These are phyloP conservation scores for Acromyrmex heyeri DNA, from an alignment of 1,140 invertebrate species.

Conservation along the genomic window DNA sequence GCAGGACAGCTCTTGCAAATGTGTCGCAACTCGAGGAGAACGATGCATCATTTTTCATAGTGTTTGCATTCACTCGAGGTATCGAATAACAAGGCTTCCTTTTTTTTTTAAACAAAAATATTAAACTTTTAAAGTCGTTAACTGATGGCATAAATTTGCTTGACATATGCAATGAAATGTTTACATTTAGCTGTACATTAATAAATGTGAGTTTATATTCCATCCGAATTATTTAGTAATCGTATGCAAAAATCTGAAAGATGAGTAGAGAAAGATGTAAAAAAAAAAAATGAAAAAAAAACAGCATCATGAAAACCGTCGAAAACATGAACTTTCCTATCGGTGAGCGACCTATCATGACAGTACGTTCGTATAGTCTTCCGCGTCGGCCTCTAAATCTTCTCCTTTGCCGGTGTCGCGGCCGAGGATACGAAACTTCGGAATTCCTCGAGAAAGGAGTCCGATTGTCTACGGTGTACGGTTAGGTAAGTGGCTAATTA, in stretches of 20 bases:
- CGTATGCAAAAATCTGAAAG: not conserved
- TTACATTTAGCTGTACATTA: not conserved
- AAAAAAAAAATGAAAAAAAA: not conserved
- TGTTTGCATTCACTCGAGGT: not conserved
- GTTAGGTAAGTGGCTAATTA: conserved; percentile 85
- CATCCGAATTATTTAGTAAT: conserved; percentile 2
- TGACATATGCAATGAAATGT: not conserved
- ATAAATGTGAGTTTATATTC: conserved; percentile 15
- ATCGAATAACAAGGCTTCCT: not conserved
- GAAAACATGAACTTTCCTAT: conserved; percentile 43
- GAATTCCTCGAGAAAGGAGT: conserved; percentile 75
- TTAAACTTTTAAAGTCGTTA: conserved; percentile 6
- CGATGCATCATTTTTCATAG: conserved; percentile 21
- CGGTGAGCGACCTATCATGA: conserved; percentile 33
- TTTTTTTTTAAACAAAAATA: not conserved
- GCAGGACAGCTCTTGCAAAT: conserved; percentile 35
- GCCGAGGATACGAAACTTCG: conserved; percentile 72
- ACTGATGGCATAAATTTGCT: not conserved
- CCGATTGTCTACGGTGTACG: conserved; percentile 81
- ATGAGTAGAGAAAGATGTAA: not conserved
- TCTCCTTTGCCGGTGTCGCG: not conserved
- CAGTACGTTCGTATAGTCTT: not conserved
- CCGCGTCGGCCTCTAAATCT: conserved; percentile 20
- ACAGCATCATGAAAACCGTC: not conserved
- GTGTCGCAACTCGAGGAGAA: conserved; percentile 33